phyloP scores from a whole-genome alignment of 2,888 invertebrate genomes.

The Germaria angustata region DNA sequence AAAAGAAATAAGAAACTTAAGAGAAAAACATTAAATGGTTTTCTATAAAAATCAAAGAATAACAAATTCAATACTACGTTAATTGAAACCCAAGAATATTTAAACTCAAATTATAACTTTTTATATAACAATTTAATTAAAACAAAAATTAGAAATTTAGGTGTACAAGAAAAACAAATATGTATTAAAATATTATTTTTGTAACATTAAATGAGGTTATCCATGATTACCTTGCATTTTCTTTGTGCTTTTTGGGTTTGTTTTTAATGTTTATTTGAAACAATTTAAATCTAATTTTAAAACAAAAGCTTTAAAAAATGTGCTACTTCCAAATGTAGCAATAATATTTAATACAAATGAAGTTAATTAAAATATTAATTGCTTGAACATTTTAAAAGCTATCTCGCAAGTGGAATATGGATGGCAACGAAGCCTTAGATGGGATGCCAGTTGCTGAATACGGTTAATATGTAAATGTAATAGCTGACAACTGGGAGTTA shows the following conservation, averaged over 20 bases:
- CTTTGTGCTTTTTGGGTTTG: conserved; percentile 56
- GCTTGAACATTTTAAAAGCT: conserved; percentile 23
- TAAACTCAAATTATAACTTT: conserved; percentile 57
- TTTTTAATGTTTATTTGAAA: conserved; percentile 51
- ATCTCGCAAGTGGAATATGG: background rate
- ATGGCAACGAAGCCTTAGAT: background rate
- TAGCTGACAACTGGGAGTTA: too few species aligned
- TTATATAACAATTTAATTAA: conserved; percentile 9
- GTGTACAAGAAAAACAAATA: background rate
- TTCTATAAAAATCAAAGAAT: background rate
- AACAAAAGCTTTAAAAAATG: conserved; percentile 9
- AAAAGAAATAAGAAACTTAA: conserved; percentile 60
- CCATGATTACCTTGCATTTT: conserved; percentile 53
- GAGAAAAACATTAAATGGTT: conserved; percentile 14
- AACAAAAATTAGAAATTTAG: conserved; percentile 2
- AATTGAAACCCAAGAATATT: conserved; percentile 44
- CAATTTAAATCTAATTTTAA: conserved; percentile 41
- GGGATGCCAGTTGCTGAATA: background rate
- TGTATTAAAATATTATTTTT: conserved; percentile 1
- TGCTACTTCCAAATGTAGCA: background rate
- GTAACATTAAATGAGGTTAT: conserved; percentile 41
- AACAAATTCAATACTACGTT: conserved; percentile 39
- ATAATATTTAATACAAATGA: background rate
- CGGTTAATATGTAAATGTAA: too few species aligned
- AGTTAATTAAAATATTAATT: conserved; percentile 3